Evolutionary conservation across 1,140 invertebrate genomes (phyloP), one percentile per base, ranked within the genome.

Genomic region (Lepeophtheirus salmonis): DNA sequence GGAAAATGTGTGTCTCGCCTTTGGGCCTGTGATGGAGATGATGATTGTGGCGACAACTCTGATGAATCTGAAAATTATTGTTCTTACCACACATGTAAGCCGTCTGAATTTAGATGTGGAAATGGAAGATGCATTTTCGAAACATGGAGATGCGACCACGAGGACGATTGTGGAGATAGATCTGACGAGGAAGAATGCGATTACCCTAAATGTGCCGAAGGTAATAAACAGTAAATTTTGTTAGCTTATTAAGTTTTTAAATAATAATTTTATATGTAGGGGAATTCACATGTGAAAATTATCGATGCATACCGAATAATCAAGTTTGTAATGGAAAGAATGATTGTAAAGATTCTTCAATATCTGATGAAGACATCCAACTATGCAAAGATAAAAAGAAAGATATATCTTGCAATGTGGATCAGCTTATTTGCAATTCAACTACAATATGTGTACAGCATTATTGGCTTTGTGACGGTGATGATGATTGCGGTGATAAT

Each of bases 11-110:
- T 97, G 60, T 88, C 86, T 0, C 74, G 88, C 53, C 84, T 94
- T 77, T 97, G 91, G 87, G 84, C 89, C 2, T 98, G 94, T 70
- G 92, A 97, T 70, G 86, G 86, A 0, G 90, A 96, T 64, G 84
- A 91, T 65, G 88, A 96, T 67, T 96, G 92, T 68, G 86, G 86
- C 0, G 95, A 98, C 70, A 84, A 82, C 21, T 85, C 84, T 1
- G 94, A 99, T 70, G 95, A 97, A 75, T 83, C 92, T 67, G 74
- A 76, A 17, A 85, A 84, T 67, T 95, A 92, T 68, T 97, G 92
- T 70, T 83, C 89, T 10, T 84, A 86, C 68, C 88, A 97, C 68
- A 90, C 88, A 0, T 97, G 91, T 69, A 86, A 83, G 18, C 78
- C 83, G 0, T 89, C 85, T 66, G 89, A 96, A 70, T 96, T 92